Conservation (phyloP, 2,113 vertebrate genomes). For the Mus spicilegus region DNA sequence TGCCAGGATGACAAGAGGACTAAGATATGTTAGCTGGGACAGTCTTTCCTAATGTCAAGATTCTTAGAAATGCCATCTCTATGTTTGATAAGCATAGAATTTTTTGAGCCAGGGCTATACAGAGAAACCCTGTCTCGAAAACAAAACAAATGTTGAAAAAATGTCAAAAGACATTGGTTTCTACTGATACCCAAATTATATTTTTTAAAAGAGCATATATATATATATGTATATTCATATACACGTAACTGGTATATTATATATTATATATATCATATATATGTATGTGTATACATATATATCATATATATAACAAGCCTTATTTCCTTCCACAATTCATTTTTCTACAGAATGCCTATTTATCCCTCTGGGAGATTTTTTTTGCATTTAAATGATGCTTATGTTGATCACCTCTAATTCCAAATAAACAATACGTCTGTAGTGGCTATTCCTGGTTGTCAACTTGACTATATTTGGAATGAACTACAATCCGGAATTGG, state of each 20-base stretch:
- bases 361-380: not conserved
- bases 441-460: too few species aligned
- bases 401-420: not conserved
- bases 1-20: not conserved
- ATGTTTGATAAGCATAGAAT: slow-evolving; percentile 30
- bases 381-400: not conserved
- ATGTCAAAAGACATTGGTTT: not conserved
- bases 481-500: too few species aligned
- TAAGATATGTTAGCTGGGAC: not conserved
- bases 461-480: too few species aligned
- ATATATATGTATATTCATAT: too few species aligned
- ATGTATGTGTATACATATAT: too few species aligned
- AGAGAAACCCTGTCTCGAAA: too few species aligned
- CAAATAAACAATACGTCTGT: not conserved
- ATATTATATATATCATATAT: not conserved
- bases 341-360: not conserved
- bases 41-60: not conserved
- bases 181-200: slow-evolving; percentile 7
- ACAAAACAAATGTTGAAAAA: not conserved
- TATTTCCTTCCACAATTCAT: not conserved
- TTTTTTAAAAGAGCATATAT: not conserved
- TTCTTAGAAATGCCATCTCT: slow-evolving; percentile 48
- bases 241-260: too few species aligned
- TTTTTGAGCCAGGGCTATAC: not conserved
- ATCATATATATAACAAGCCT: not conserved